Conservation (phyloP, 2,888 invertebrate species). For the Drosophila mulleri region DNA sequence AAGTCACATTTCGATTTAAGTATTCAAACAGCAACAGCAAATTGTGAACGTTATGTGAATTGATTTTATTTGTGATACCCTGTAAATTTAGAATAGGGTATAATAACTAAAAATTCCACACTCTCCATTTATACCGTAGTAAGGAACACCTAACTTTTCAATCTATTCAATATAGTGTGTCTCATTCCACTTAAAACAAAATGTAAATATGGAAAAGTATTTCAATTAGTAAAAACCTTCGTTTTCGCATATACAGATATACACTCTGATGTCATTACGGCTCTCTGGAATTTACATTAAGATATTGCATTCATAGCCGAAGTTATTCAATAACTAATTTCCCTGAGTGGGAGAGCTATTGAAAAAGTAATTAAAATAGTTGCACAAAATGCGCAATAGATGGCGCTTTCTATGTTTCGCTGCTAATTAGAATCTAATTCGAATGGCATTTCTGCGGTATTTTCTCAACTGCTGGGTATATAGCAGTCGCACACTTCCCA, state of each 20-base stretch:
- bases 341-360: not conserved
- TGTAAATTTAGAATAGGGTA: not conserved
- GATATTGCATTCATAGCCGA: not conserved
- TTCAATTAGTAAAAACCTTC: no score
- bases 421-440: not conserved
- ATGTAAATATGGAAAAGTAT: no score
- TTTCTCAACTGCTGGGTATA: not conserved
- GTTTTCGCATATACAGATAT: no score
- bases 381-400: not conserved
- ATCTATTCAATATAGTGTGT: no score
- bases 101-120: no score
- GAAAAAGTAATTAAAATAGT: not conserved
- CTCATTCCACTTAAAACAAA: no score
- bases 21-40: constrained; percentile 44
- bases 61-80: not conserved
- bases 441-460: not conserved
- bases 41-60: constrained; percentile 42
- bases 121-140: no score
- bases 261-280: not conserved
- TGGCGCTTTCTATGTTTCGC: not conserved
- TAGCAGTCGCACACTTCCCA: not conserved
- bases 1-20: constrained; percentile 67
- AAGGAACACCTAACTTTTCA: no score
- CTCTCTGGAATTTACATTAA: not conserved
- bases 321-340: not conserved